Conservation (phyloP, 1,140 invertebrate genomes). For the Pemphigus obesinymphae region DNA sequence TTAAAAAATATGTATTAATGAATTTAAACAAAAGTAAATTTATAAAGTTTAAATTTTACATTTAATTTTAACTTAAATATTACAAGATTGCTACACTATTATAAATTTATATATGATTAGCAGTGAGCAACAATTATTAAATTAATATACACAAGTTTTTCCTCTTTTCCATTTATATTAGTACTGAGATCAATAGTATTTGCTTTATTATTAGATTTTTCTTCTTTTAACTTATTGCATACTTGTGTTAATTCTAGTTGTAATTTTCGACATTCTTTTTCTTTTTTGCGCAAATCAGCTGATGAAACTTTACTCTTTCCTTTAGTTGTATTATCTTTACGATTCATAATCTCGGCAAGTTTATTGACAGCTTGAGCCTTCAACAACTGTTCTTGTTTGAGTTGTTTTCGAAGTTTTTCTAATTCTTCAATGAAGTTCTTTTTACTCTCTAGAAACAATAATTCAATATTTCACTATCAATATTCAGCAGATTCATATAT, state of each 20-base stretch:
- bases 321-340: conserved; percentile 68
- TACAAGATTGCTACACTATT: no score
- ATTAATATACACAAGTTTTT: no score
- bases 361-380: conserved; percentile 95
- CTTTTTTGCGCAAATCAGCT: conserved; percentile 79
- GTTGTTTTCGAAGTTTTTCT: conserved; percentile 75
- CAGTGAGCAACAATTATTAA: no score
- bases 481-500: background rate
- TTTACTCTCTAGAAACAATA: conserved; percentile 7
- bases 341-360: conserved; percentile 92
- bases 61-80: no score
- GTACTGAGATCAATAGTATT: no score
- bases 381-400: conserved; percentile 82
- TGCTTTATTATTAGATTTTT: no score
- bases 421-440: conserved; percentile 69
- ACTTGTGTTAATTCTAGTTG: conserved; percentile 90
- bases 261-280: conserved; percentile 89
- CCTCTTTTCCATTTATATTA: no score
- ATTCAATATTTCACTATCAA: background rate
- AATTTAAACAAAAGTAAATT: no score
- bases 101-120: no score
- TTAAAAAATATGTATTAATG: no score
- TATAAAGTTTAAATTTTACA: no score
- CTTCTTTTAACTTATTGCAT: background rate
- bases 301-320: conserved; percentile 70